Conservation (phyloP, 2,113 vertebrate species). For the human (Homo sapiens) region GRCh38 chr16:25791001-25791500, state of each 20-base stretch:
- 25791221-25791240: background rate
- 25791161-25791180: background rate
- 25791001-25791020: background rate
- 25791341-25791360: background rate
- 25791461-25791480: background rate
- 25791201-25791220: background rate
- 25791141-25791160: background rate
- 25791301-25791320: background rate
- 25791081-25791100: background rate
- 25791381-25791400: background rate
- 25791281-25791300: background rate
- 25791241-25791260: background rate
- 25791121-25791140: background rate
- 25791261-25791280: conserved; percentile 4
- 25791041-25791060: background rate
- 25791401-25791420: background rate
- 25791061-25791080: background rate
- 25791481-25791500: background rate
- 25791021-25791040: background rate
- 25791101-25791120: background rate
- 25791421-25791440: background rate
- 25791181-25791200: background rate
- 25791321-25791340: background rate
- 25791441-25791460: background rate
- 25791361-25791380: background rate